Conservation (phyloP, 2,113 vertebrate species). For the Australoheros scitulus region DNA sequence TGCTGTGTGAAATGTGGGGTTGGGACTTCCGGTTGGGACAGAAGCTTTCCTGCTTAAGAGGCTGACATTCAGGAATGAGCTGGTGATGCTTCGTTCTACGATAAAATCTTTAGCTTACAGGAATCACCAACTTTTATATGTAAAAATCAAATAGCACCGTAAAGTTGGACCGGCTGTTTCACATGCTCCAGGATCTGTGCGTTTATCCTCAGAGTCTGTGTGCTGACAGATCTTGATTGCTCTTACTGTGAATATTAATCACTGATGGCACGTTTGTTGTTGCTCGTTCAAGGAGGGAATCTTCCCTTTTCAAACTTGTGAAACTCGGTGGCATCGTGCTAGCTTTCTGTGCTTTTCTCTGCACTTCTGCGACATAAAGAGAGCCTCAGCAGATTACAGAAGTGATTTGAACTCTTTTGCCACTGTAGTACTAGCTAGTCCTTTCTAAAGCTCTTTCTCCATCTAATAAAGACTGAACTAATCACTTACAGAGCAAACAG, state of each 20-base stretch:
- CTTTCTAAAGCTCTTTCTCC: slow-evolving; percentile 15
- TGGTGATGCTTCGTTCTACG: slow-evolving; percentile 18
- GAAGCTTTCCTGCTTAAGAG: neutral
- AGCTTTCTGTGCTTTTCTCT: slow-evolving; percentile 1
- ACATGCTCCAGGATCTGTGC: slow-evolving; percentile 55
- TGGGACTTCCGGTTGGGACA: neutral
- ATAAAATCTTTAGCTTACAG: slow-evolving; percentile 14
- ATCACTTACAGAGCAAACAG: slow-evolving; percentile 37
- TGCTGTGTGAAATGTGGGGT: neutral
- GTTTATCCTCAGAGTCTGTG: slow-evolving; percentile 47
- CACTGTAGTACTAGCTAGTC: neutral
- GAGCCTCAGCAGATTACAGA: neutral
- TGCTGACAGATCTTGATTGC: slow-evolving; percentile 56
- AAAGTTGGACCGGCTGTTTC: slow-evolving; percentile 73
- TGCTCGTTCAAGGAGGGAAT: slow-evolving; percentile 10
- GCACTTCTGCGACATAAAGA: neutral
- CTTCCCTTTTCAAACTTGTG: neutral
- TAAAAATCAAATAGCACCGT: slow-evolving; percentile 80
- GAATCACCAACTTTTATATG: slow-evolving; percentile 67
- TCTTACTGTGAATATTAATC: slow-evolving; percentile 22
- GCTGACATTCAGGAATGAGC: slow-evolving; percentile 47
- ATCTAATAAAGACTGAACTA: neutral
- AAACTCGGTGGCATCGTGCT: slow-evolving; percentile 23
- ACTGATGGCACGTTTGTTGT: slow-evolving; percentile 60
- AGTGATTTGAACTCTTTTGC: slow-evolving; percentile 7